phyloP scores from a whole-genome alignment of 2,113 vertebrate species.

The Pao palembangensis region DNA sequence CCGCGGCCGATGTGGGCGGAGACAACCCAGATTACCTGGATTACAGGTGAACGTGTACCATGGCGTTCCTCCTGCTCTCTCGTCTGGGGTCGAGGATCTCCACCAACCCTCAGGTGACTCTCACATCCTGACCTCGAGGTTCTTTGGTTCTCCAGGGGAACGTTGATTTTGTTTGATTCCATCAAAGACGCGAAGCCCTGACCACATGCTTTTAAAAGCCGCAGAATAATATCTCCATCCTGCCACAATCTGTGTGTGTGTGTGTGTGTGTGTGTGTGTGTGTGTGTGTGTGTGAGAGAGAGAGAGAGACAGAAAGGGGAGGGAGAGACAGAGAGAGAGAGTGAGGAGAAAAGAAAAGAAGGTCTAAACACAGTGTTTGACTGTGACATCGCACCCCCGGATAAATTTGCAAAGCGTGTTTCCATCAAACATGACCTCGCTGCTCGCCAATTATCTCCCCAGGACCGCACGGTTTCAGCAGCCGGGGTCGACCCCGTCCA shows the following conservation, averaged over 20 bases:
- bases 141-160: too few relatives aligned
- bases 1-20: too few relatives aligned
- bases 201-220: background rate
- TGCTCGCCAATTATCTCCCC: slow-evolving; percentile 66
- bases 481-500: slow-evolving; percentile 44
- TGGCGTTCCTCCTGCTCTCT: too few relatives aligned
- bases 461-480: slow-evolving; percentile 39
- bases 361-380: slow-evolving; percentile 49
- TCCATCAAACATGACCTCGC: slow-evolving; percentile 66
- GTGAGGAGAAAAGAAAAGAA: slow-evolving; percentile 23
- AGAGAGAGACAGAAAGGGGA: slow-evolving; percentile 1
- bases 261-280: background rate
- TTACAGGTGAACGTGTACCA: too few relatives aligned
- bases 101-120: too few relatives aligned
- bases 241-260: background rate
- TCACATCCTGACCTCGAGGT: too few relatives aligned
- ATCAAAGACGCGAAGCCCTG: too few relatives aligned
- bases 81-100: too few relatives aligned
- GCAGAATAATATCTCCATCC: background rate
- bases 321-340: slow-evolving; percentile 6
- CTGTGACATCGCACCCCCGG: slow-evolving; percentile 43
- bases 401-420: slow-evolving; percentile 64
- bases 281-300: too few relatives aligned
- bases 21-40: too few relatives aligned
- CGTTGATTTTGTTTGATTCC: too few relatives aligned